These are phyloP conservation scores for Halocaridina rubra DNA, from an alignment of 2,888 invertebrate genomes.

Conservation along the genomic window DNA sequence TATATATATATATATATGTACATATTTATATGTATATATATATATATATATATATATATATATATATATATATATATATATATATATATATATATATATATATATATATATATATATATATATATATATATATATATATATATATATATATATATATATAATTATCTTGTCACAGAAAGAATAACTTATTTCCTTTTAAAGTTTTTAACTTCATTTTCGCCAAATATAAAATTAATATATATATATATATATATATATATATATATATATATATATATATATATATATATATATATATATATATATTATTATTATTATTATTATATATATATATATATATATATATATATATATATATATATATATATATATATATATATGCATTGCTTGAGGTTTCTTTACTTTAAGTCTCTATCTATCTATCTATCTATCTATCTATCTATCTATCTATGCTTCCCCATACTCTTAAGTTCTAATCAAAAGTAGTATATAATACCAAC, in stretches of 20 bases:
- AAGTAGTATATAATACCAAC: too few relatives aligned
- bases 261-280: neutral
- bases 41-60: neutral
- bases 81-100: neutral
- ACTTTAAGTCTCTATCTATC: too few relatives aligned
- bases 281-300: neutral
- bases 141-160: neutral
- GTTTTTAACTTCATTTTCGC: too few relatives aligned
- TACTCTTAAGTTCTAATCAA: too few relatives aligned
- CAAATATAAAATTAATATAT: neutral
- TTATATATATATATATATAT: neutral
- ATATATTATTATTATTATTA: neutral
- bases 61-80: neutral
- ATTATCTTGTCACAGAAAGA: too few relatives aligned
- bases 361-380: neutral
- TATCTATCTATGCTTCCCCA: too few relatives aligned
- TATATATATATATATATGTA: neutral
- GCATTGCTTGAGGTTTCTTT: neutral
- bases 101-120: neutral
- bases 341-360: neutral
- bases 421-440: too few relatives aligned
- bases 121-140: neutral
- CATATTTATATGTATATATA: neutral
- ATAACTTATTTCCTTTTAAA: too few relatives aligned
- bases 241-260: neutral